Conservation (phyloP, 2,797 vertebrate species). For the Lagocephalus sceleratus region DNA sequence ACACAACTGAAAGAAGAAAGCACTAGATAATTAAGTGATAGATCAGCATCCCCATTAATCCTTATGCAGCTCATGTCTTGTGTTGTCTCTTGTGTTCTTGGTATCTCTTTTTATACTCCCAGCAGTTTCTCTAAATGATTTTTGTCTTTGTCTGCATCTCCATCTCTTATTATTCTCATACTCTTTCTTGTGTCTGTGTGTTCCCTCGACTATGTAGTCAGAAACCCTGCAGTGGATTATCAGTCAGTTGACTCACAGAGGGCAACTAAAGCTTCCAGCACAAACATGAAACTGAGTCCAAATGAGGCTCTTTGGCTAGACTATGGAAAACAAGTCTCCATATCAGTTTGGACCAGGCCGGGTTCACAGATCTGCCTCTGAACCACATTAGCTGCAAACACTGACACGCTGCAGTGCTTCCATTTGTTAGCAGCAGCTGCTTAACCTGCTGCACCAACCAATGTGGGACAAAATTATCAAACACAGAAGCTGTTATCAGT, state of each 20-base stretch:
- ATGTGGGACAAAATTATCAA: constrained; percentile 44
- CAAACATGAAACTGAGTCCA: constrained; percentile 72
- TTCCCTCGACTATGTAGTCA: constrained; percentile 39
- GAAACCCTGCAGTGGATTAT: constrained; percentile 64
- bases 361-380: constrained; percentile 38
- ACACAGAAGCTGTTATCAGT: constrained; percentile 34
- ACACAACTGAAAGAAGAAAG: constrained; percentile 33
- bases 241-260: constrained; percentile 67
- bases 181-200: constrained; percentile 20
- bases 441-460: constrained; percentile 24
- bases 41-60: too few species aligned
- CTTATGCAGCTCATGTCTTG: too few species aligned
- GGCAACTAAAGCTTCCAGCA: constrained; percentile 62
- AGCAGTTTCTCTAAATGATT: constrained; percentile 2
- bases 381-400: constrained; percentile 40
- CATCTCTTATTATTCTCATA: constrained; percentile 8
- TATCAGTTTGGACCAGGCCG: constrained; percentile 58
- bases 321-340: constrained; percentile 53
- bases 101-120: constrained; percentile 4
- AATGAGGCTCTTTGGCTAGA: constrained; percentile 52
- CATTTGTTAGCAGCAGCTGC: constrained; percentile 50
- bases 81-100: too few species aligned
- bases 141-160: not conserved
- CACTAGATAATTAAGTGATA: constrained; percentile 22
- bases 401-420: constrained; percentile 32